phyloP scores from a whole-genome alignment of 2,888 invertebrate genomes.

The Nomada goodeniana region DNA sequence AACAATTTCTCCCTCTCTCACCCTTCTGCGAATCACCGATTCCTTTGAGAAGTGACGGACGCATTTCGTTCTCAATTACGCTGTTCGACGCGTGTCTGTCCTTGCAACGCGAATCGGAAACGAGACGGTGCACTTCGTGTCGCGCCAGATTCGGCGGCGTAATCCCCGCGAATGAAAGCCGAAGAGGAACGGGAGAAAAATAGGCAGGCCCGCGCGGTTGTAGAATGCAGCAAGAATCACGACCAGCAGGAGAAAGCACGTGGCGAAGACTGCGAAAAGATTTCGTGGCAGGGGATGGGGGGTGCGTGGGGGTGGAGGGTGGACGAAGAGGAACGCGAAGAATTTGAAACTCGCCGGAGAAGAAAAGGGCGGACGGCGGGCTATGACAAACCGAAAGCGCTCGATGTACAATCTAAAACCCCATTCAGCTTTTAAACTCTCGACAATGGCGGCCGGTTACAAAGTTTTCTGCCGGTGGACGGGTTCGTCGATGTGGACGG shows the following conservation, averaged over 20 bases:
- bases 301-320: too few relatives aligned
- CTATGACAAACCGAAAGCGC: slow-evolving; percentile 81
- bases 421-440: slow-evolving; percentile 84
- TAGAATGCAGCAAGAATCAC: not conserved
- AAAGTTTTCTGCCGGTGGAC: slow-evolving; percentile 78
- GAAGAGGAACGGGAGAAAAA: not conserved
- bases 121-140: too few relatives aligned
- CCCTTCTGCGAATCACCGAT: too few relatives aligned
- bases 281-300: slow-evolving; percentile 2
- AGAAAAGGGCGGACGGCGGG: slow-evolving; percentile 37
- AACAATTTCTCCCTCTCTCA: too few relatives aligned
- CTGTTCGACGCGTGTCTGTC: too few relatives aligned
- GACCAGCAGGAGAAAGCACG: not conserved
- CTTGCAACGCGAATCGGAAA: too few relatives aligned
- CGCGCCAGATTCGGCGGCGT: too few relatives aligned
- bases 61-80: too few relatives aligned
- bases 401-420: slow-evolving; percentile 82
- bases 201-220: not conserved
- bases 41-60: too few relatives aligned
- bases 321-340: slow-evolving; percentile 66
- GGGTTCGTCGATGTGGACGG: slow-evolving; percentile 45
- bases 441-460: slow-evolving; percentile 81
- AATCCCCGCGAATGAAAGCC: too few relatives aligned
- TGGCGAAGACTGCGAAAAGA: slow-evolving; percentile 29
- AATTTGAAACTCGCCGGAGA: slow-evolving; percentile 73